Percentiles rank a stretch among this genome's conserved stretches.
Conservation (phyloP, 2,797 vertebrate genomes). For the Rhinatrema bivittatum region DNA sequence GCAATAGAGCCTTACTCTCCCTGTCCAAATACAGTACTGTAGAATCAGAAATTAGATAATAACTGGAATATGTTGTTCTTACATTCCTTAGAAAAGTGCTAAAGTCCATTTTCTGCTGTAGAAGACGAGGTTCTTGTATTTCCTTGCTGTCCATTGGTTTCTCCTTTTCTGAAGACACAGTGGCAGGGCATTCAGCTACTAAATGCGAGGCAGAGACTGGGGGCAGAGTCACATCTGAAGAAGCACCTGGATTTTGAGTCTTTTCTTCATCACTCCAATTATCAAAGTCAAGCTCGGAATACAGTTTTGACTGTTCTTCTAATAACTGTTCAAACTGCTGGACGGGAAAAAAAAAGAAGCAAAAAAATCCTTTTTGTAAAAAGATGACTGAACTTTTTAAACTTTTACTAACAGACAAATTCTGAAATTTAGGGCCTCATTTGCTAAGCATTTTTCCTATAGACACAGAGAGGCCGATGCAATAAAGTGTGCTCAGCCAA, state of each 20-base stretch:
- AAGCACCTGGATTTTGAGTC: neutral
- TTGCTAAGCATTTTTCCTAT: too few species aligned
- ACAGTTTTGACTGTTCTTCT: slow-evolving; percentile 30
- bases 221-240: neutral
- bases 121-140: slow-evolving; percentile 5
- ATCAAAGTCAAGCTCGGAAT: slow-evolving; percentile 19
- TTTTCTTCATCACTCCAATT: slow-evolving; percentile 27
- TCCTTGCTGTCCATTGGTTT: slow-evolving; percentile 3
- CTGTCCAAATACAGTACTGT: too few species aligned
- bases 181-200: too few species aligned
- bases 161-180: too few species aligned
- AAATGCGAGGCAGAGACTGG: neutral
- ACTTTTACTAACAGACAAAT: too few species aligned
- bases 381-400: neutral
- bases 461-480: too few species aligned
- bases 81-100: slow-evolving; percentile 15
- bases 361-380: too few species aligned
- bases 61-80: slow-evolving; percentile 48
- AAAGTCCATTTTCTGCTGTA: slow-evolving; percentile 11
- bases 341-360: slow-evolving; percentile 25
- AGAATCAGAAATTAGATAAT: too few species aligned
- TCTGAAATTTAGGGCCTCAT: too few species aligned
- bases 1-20: too few species aligned
- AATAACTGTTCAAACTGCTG: slow-evolving; percentile 46
- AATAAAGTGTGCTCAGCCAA: too few species aligned